Evolutionary conservation across 1,140 invertebrate species (phyloP).

Genomic region (Philaenus spumarius): DNA sequence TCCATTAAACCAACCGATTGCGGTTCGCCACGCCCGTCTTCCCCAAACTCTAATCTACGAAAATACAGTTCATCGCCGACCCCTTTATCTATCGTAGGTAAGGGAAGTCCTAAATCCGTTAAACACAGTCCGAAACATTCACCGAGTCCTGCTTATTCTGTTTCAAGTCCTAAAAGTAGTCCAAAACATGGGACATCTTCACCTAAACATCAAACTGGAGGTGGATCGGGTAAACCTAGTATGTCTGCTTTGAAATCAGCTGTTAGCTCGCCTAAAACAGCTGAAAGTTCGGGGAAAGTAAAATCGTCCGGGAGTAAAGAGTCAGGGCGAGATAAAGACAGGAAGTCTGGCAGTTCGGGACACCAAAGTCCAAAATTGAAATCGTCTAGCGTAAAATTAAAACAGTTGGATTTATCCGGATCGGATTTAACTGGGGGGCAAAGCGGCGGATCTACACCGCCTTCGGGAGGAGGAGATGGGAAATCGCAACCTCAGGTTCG

Average conservation of each 20-base stretch:
- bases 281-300: constrained; percentile 23
- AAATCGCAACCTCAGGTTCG: constrained; percentile 41
- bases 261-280: constrained; percentile 51
- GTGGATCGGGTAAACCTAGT: constrained; percentile 74
- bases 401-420: constrained; percentile 52
- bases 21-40: constrained; percentile 50
- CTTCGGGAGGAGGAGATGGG: constrained; percentile 10
- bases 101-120: constrained; percentile 51
- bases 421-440: constrained; percentile 9
- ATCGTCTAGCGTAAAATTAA: constrained; percentile 55
- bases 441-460: constrained; percentile 17
- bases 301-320: constrained; percentile 8
- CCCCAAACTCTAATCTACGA: constrained; percentile 58
- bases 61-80: constrained; percentile 53
- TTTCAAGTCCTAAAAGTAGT: constrained; percentile 41
- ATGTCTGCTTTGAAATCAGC: constrained; percentile 81
- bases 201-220: constrained; percentile 62
- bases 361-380: constrained; percentile 59
- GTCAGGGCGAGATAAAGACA: constrained; percentile 50
- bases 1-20: constrained; percentile 66
- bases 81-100: constrained; percentile 38
- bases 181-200: constrained; percentile 67
- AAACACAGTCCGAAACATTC: constrained; percentile 67
- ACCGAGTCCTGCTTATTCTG: constrained; percentile 37
- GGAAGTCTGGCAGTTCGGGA: constrained; percentile 47